Base-by-base conservation (phyloP, 1,140 invertebrate species). In the Microplitis mediator region DNA sequence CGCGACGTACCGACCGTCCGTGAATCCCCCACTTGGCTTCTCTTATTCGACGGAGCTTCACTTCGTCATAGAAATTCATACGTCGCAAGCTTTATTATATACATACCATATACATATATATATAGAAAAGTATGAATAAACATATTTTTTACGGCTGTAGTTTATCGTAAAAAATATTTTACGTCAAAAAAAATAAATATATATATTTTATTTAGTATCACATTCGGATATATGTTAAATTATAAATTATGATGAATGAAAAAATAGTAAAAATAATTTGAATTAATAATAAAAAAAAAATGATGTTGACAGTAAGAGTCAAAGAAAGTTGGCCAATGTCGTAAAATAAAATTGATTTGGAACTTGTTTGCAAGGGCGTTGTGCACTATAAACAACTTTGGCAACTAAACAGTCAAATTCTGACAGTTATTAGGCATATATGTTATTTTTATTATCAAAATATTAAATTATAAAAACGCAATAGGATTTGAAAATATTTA, bases 51-150 rank as follows among this genome's bases (percentile, higher is more conserved):
- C 74, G 35, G 52, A 58, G 54, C 52, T 69, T 81, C 79, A 77
- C 77, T 77, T 77, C 77, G 78, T 80, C 80, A 80, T 76, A 77
- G 78, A 81, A 81, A 82, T 84, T 84, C 82, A 84, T 77, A 78
- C 74, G 72, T 61, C 4, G 45, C 64, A n/a, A 14, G 16, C 36
- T 64, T 8, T 3, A 64, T 45, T 34, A 23, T 35, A n/a, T 23
- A 23, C 60, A 11, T 45, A 45, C 39, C 39, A 45, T 45, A 45
- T 45, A 45, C 39, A 9, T 45, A 45, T 1, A 45, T 45, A 45
- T 45, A 6, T 34, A 36, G 4, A 45, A 36, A 23, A 64, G 36
- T 64, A 34, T n/a, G 11, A 39, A 45, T 45, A 45, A 9, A 45
- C 39, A 45, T 11, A 11, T 45, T 61, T 34, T 64, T 64, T 64